These are phyloP conservation scores for Lycopodina hypogea DNA, from an alignment of 37 sponge, comb jelly and placozoan species.

Conservation along the genomic window DNA sequence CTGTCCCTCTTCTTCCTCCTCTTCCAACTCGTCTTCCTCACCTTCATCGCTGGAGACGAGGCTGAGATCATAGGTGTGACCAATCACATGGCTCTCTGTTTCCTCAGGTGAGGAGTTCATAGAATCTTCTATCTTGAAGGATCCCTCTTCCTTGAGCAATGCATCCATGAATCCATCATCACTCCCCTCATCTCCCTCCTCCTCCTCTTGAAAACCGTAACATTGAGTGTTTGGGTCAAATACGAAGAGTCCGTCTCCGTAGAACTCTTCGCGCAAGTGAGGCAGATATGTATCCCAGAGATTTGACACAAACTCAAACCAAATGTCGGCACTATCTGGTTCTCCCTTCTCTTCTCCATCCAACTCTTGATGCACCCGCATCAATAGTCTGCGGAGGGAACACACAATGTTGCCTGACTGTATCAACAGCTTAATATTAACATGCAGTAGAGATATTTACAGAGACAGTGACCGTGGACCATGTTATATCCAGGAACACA, in stretches of 20 bases:
- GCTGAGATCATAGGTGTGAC: slow-evolving; percentile 16
- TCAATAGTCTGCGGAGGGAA: not conserved
- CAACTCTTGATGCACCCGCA: slow-evolving; percentile 4
- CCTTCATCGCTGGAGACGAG: slow-evolving; percentile 11
- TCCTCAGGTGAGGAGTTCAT: not conserved
- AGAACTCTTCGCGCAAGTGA: slow-evolving; percentile 30
- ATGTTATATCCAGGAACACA: too few relatives aligned
- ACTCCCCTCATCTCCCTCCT: not conserved
- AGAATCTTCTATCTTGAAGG: not conserved
- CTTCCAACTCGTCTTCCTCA: not conserved
- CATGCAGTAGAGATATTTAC: too few relatives aligned
- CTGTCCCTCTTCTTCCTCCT: not conserved
- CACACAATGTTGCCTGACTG: not conserved
- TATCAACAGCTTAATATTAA: not conserved
- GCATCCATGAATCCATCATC: slow-evolving; percentile 23
- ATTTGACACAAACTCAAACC: slow-evolving; percentile 50
- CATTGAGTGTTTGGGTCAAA: slow-evolving; percentile 24
- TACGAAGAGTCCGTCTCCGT: slow-evolving; percentile 46
- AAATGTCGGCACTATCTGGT: not conserved
- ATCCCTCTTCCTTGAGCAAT: slow-evolving; percentile 1
- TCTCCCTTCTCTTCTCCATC: slow-evolving; percentile 10
- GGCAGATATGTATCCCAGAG: slow-evolving; percentile 40
- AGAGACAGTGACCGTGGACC: too few relatives aligned
- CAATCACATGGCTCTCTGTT: not conserved
- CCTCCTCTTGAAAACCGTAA: slow-evolving; percentile 31